These are phyloP conservation scores for Barypeithes pellucidus DNA, from an alignment of 2,888 invertebrate species.

Conservation along the genomic window DNA sequence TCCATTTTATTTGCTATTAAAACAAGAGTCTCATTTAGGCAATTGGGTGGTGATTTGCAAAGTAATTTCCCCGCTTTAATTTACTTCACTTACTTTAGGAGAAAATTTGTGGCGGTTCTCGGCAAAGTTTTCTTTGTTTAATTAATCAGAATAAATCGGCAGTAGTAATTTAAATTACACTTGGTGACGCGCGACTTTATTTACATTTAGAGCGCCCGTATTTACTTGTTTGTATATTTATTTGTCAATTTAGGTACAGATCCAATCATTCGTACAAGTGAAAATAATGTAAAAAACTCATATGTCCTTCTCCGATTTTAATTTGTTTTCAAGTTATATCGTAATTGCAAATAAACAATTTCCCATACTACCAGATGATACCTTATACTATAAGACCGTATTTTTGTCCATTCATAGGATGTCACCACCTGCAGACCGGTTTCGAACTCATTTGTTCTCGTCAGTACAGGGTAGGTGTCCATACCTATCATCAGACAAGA, in stretches of 20 bases:
- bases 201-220: background rate
- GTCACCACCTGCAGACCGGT: too few relatives aligned
- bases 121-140: slow-evolving; percentile 1
- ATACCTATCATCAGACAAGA: too few relatives aligned
- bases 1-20: slow-evolving; percentile 1
- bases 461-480: too few relatives aligned
- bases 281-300: too few relatives aligned
- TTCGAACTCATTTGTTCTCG: too few relatives aligned
- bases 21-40: background rate
- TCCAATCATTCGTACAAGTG: too few relatives aligned
- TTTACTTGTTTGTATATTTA: background rate
- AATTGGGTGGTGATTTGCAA: background rate
- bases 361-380: too few relatives aligned
- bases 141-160: slow-evolving; percentile 4
- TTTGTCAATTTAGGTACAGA: background rate
- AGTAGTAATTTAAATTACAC: background rate
- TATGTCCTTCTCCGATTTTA: too few relatives aligned
- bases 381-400: too few relatives aligned
- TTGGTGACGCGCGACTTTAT: background rate
- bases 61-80: background rate
- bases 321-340: too few relatives aligned
- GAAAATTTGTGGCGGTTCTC: slow-evolving; percentile 5
- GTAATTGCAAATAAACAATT: too few relatives aligned
- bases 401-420: too few relatives aligned
- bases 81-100: background rate